These are phyloP conservation scores for Aromia moschata DNA, from an alignment of 2,888 invertebrate genomes.

Conservation along the genomic window DNA sequence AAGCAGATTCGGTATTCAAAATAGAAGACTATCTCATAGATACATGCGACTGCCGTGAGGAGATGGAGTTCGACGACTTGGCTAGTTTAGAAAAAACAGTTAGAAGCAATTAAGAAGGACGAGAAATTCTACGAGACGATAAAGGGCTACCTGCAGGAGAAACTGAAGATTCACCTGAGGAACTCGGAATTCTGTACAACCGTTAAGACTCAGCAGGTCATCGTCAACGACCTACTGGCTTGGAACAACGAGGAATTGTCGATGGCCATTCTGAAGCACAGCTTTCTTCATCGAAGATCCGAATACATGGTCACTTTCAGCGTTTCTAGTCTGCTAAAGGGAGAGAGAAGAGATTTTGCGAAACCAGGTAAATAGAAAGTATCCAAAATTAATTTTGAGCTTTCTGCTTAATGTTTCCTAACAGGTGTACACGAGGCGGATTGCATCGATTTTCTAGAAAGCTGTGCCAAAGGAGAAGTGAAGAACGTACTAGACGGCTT, in stretches of 20 bases:
- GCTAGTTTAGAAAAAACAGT: constrained; percentile 35
- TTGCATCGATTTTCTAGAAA: constrained; percentile 53
- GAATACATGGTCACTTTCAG: constrained; percentile 54
- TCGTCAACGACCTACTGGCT: constrained; percentile 54
- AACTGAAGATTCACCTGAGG: constrained; percentile 31
- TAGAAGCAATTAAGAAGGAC: constrained; percentile 29
- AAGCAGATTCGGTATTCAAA: background rate
- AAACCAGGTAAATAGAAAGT: constrained; percentile 40
- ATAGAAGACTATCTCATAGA: constrained; percentile 9
- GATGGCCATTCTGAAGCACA: constrained; percentile 65
- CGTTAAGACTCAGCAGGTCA: constrained; percentile 43
- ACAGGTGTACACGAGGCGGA: constrained; percentile 47
- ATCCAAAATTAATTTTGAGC: no score
- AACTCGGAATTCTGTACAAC: constrained; percentile 19
- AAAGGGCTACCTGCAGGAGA: constrained; percentile 30
- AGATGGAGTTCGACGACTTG: constrained; percentile 33
- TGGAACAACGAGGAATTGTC: constrained; percentile 67
- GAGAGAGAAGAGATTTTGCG: constrained; percentile 50
- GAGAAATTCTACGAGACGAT: constrained; percentile 41
- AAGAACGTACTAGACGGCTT: constrained; percentile 59
- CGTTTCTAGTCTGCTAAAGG: constrained; percentile 50
- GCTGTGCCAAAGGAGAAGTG: constrained; percentile 49
- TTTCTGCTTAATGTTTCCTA: no score
- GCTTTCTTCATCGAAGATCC: constrained; percentile 62
- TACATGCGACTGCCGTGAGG: constrained; percentile 39